A percentile compares a stretch with the other conserved stretches of the same genome.
These are phyloP conservation scores for Porites cylindrica DNA, from an alignment of 92 coral and sea anemone genomes.

Conservation along the genomic window DNA sequence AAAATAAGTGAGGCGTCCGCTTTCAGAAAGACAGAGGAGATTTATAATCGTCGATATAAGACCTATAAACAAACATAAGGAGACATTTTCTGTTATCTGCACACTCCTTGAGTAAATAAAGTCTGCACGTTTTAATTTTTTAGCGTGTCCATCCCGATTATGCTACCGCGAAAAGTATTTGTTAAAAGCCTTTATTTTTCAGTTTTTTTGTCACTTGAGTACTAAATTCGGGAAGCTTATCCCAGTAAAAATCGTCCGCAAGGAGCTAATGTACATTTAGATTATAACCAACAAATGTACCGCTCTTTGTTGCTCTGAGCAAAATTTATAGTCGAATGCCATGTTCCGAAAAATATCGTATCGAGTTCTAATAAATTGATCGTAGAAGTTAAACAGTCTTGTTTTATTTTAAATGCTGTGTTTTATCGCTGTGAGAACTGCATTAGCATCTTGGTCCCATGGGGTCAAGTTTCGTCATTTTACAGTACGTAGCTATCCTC, in stretches of 20 bases:
- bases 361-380: constrained; percentile 1
- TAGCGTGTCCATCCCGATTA: neutral
- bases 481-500: neutral
- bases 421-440: constrained; percentile 12
- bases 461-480: constrained; percentile 14
- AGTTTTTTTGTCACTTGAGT: neutral
- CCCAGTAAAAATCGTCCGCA: neutral
- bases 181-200: neutral
- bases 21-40: neutral
- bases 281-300: neutral
- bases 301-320: neutral
- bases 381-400: constrained; percentile 6
- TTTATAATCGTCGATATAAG: constrained; percentile 7
- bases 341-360: neutral
- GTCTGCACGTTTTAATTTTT: neutral
- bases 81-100: constrained; percentile 34
- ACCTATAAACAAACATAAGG: constrained; percentile 28
- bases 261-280: neutral
- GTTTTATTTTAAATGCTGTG: neutral
- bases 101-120: neutral
- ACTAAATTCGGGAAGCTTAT: neutral
- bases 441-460: constrained; percentile 14
- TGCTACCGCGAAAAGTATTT: neutral
- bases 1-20: neutral
- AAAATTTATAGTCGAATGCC: too few relatives aligned